Percentiles rank a stretch among this genome's conserved stretches.
phyloP scores from a whole-genome alignment of 2,888 invertebrate genomes.

The Uropetala carovei region DNA sequence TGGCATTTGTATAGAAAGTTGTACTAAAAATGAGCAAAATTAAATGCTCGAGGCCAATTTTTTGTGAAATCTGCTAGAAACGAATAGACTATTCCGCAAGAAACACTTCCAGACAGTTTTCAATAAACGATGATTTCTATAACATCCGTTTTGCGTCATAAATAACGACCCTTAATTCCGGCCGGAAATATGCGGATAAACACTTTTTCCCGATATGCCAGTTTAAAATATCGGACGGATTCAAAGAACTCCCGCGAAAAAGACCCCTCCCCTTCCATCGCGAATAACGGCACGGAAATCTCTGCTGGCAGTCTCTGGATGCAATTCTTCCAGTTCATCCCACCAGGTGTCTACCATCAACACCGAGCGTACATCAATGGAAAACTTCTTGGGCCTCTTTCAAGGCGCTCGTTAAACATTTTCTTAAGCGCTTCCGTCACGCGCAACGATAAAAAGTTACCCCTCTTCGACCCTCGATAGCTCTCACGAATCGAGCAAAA shows the following conservation, averaged over 20 bases:
- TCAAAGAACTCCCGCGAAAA: not conserved
- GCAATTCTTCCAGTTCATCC: not conserved
- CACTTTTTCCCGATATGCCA: no score
- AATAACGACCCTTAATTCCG: no score
- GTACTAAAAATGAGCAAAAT: no score
- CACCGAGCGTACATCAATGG: not conserved
- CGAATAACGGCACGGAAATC: constrained; percentile 1
- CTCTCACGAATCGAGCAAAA: not conserved
- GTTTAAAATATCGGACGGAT: not conserved
- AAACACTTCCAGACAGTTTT: no score
- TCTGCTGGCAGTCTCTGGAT: not conserved
- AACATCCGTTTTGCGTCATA: no score
- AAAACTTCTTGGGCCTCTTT: not conserved
- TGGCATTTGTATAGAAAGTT: no score
- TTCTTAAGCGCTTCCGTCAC: not conserved
- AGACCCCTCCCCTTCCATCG: no score
- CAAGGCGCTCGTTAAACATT: not conserved
- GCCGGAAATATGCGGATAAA: no score
- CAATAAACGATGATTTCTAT: no score
- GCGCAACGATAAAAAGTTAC: not conserved
- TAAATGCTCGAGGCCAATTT: no score
- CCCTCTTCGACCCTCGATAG: not conserved
- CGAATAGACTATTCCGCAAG: no score
- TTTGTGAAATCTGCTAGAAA: no score
- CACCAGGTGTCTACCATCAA: constrained; percentile 5